A percentile compares a stretch with the other conserved stretches of the same genome.
These are phyloP conservation scores for Blastomussa wellsi DNA, from an alignment of 92 coral and sea anemone species.

Conservation along the genomic window DNA sequence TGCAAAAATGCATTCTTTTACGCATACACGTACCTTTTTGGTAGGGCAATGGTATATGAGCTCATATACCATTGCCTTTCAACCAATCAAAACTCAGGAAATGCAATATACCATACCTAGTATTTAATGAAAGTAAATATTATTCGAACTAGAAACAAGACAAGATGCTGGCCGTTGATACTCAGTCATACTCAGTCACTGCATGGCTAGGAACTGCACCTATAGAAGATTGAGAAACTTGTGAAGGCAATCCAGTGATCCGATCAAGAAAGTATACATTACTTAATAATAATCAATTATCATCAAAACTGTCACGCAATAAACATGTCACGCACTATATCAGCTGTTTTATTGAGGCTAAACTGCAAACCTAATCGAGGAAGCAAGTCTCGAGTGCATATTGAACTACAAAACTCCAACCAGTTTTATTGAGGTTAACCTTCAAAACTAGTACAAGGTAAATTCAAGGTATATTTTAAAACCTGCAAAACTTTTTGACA, in stretches of 20 bases:
- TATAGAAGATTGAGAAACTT: neutral
- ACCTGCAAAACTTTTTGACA: no score
- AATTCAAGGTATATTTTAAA: neutral
- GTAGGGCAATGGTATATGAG: no score
- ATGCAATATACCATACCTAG: no score
- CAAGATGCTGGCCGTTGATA: neutral
- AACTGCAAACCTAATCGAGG: neutral
- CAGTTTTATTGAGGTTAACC: neutral
- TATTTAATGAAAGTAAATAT: neutral
- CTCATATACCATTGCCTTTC: no score
- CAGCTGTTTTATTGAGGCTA: neutral
- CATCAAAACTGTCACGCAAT: no score
- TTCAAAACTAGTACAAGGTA: neutral
- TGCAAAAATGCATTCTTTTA: no score
- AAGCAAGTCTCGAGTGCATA: neutral
- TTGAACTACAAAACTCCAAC: neutral
- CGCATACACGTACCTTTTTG: no score
- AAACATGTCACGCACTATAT: slow-evolving; percentile 5
- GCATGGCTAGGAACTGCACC: neutral
- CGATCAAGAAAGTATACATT: neutral
- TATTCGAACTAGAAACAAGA: neutral
- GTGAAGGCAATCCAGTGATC: no score
- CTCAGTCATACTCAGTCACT: neutral
- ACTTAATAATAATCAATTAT: no score
- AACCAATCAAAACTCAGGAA: no score